Conservation (phyloP, 2,113 vertebrate species). For the Corvus hawaiiensis region DNA sequence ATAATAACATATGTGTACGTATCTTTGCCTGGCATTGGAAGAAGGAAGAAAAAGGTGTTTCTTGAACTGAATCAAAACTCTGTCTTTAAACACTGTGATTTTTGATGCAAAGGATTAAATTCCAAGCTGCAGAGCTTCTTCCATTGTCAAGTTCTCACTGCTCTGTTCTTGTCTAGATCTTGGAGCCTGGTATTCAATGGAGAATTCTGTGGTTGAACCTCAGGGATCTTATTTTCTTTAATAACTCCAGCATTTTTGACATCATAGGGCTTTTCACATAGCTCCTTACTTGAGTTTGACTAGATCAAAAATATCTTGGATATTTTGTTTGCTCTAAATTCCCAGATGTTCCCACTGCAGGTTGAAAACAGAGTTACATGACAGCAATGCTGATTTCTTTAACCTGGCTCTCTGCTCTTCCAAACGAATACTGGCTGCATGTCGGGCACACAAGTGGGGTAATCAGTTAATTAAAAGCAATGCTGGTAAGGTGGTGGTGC, state of each 20-base stretch:
- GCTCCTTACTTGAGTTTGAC: not conserved
- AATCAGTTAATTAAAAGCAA: not conserved
- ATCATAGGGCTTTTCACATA: not conserved
- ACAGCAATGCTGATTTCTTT: not conserved
- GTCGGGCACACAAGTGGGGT: not conserved
- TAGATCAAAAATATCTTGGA: not conserved
- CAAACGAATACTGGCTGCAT: not conserved
- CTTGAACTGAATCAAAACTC: not conserved
- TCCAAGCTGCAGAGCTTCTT: not conserved
- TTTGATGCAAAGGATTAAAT: not conserved
- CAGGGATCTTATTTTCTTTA: not conserved
- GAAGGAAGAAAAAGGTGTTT: not conserved
- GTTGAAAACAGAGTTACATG: not conserved
- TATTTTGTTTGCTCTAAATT: constrained; percentile 1
- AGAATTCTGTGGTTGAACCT: not conserved
- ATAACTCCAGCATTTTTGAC: not conserved
- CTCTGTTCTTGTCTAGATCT: not conserved
- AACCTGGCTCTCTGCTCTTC: not conserved
- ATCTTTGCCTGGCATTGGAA: not conserved
- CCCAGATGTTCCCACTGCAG: not conserved
- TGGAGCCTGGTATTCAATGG: not conserved
- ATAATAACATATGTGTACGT: not conserved
- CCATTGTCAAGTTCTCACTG: not conserved
- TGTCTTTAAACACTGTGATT: not conserved
- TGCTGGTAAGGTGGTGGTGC: not conserved